Evolutionary conservation across 2,888 invertebrate genomes (phyloP).

Genomic region (Rotaria sp.): DNA sequence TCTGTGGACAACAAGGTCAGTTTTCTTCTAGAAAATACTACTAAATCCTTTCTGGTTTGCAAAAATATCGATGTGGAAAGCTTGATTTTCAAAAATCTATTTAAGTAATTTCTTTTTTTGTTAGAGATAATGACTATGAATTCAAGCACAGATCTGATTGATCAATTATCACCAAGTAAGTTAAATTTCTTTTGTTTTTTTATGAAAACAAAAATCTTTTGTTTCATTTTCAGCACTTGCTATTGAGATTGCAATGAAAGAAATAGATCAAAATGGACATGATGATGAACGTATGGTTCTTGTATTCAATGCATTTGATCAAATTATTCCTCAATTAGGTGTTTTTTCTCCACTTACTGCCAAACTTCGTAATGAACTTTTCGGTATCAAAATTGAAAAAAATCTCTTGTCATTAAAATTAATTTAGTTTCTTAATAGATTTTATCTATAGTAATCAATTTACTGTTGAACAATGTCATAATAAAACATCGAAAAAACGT

Average conservation of each 20-base stretch:
- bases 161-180: constrained; percentile 9
- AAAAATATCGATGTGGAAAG: too few relatives aligned
- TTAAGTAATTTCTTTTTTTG: too few relatives aligned
- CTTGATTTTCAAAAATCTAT: too few relatives aligned
- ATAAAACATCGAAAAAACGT: neutral
- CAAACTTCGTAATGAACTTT: constrained; percentile 15
- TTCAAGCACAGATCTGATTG: neutral
- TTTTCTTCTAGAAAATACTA: too few relatives aligned
- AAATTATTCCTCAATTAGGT: constrained; percentile 2
- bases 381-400: neutral
- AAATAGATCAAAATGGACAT: neutral
- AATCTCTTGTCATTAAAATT: neutral
- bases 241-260: constrained; percentile 7
- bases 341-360: neutral
- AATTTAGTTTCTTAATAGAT: neutral
- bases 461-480: neutral
- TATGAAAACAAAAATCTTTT: neutral
- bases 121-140: neutral
- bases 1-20: too few relatives aligned
- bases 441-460: constrained; percentile 2
- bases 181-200: neutral
- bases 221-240: neutral
- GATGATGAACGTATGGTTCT: constrained; percentile 10
- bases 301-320: constrained; percentile 11
- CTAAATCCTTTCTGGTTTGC: too few relatives aligned